phyloP scores from a whole-genome alignment of 1,140 invertebrate genomes.

The Phymastichus coffea region DNA sequence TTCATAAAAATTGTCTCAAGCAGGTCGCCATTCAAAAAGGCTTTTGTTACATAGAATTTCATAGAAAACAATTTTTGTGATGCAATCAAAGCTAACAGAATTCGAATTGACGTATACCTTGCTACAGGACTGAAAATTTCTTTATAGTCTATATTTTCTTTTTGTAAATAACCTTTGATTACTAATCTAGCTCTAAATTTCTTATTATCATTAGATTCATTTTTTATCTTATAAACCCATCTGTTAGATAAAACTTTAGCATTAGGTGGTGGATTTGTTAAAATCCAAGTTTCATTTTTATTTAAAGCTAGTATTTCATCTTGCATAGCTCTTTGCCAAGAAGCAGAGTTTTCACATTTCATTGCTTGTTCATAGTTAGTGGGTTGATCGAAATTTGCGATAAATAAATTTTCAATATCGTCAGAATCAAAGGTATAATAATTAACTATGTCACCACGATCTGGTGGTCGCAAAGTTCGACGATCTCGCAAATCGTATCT shows the following conservation, averaged over 20 bases:
- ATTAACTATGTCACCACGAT: neutral
- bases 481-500: neutral
- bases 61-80: conserved; percentile 27
- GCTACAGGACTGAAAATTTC: no score
- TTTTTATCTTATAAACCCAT: conserved; percentile 45
- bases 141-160: conserved; percentile 38
- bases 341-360: conserved; percentile 5
- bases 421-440: conserved; percentile 7
- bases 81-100: conserved; percentile 37
- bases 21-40: conserved; percentile 22
- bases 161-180: conserved; percentile 38
- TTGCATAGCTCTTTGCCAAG: conserved; percentile 31
- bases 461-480: neutral
- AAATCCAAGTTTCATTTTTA: conserved; percentile 30
- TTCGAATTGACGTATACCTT: conserved; percentile 37
- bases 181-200: conserved; percentile 49
- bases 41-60: conserved; percentile 40
- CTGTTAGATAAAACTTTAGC: conserved; percentile 37
- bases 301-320: conserved; percentile 28
- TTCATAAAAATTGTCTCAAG: conserved; percentile 24
- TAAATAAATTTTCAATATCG: conserved; percentile 18
- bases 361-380: conserved; percentile 27
- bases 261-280: conserved; percentile 11
- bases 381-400: conserved; percentile 21
- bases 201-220: conserved; percentile 29